These are phyloP conservation scores for Plecturocebus donacophilus DNA, from an alignment of 2,113 vertebrate species.

Conservation along the genomic window DNA sequence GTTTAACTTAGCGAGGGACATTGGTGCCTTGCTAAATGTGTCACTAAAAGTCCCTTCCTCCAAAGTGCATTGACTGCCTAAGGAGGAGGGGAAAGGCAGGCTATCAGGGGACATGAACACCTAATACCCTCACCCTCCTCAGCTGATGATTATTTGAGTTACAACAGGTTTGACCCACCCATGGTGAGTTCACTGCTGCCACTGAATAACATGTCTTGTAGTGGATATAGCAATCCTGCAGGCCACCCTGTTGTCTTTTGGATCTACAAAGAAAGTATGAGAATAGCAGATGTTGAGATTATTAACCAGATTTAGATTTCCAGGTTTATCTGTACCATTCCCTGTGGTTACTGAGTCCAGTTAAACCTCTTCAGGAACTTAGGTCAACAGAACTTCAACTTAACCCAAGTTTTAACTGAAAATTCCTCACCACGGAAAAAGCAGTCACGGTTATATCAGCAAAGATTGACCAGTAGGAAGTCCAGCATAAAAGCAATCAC, in stretches of 20 bases:
- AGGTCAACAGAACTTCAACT: background rate
- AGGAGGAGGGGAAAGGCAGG: background rate
- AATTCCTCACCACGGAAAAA: background rate
- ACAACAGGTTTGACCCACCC: background rate
- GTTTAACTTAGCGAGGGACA: background rate
- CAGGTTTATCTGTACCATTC: background rate
- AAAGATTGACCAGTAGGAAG: background rate
- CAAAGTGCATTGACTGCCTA: background rate
- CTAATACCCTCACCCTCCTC: background rate
- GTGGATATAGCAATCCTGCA: background rate
- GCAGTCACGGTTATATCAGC: background rate
- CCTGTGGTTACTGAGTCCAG: background rate
- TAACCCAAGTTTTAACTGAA: background rate
- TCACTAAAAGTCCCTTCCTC: background rate
- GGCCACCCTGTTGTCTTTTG: background rate
- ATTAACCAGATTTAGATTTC: background rate
- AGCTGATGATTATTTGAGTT: background rate
- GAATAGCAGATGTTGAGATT: background rate
- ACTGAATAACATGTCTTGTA: background rate
- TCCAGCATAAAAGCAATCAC: background rate
- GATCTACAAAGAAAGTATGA: background rate
- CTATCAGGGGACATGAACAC: background rate
- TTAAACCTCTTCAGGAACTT: background rate
- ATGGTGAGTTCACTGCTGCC: background rate
- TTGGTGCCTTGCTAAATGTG: rapidly evolving